Evolutionary conservation across 2,113 vertebrate species (phyloP).

Genomic region (Echinops telfairi): DNA sequence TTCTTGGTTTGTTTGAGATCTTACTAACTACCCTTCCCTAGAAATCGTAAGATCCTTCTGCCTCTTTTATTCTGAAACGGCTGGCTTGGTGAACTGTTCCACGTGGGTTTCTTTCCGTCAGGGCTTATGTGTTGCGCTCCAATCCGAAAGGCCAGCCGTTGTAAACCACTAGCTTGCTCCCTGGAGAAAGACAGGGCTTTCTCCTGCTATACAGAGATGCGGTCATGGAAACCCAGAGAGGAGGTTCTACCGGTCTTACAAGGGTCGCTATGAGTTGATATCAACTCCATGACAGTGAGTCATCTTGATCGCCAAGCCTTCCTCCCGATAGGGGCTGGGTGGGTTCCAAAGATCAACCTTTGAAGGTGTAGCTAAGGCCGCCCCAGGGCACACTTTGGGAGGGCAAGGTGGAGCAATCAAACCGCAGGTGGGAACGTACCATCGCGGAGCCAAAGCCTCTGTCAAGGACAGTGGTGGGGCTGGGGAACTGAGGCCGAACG

Average conservation of each 20-base stretch:
- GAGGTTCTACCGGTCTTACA: too few species aligned
- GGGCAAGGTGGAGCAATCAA: background rate
- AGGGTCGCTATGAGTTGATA: too few species aligned
- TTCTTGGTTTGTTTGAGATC: background rate
- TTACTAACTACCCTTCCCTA: background rate
- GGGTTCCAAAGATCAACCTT: background rate
- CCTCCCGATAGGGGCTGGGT: background rate
- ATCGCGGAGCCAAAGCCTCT: background rate
- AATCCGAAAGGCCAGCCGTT: too few species aligned
- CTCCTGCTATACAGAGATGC: too few species aligned
- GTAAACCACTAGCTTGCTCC: too few species aligned
- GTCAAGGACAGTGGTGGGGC: background rate
- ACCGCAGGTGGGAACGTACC: background rate
- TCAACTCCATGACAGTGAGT: too few species aligned
- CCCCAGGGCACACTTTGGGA: background rate
- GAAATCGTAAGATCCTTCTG: background rate
- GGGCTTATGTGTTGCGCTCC: too few species aligned
- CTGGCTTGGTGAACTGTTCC: background rate
- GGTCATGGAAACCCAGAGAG: too few species aligned
- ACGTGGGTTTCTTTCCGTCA: background rate
- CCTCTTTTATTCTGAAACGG: background rate
- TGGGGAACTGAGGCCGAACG: fast-evolving
- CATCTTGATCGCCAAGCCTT: background rate
- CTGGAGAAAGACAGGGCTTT: too few species aligned
- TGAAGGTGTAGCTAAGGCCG: background rate